Percentiles rank a stretch among this genome's conserved stretches.
These are phyloP conservation scores for Metopia argyrocephala DNA, from an alignment of 2,888 invertebrate genomes.

Conservation along the genomic window DNA sequence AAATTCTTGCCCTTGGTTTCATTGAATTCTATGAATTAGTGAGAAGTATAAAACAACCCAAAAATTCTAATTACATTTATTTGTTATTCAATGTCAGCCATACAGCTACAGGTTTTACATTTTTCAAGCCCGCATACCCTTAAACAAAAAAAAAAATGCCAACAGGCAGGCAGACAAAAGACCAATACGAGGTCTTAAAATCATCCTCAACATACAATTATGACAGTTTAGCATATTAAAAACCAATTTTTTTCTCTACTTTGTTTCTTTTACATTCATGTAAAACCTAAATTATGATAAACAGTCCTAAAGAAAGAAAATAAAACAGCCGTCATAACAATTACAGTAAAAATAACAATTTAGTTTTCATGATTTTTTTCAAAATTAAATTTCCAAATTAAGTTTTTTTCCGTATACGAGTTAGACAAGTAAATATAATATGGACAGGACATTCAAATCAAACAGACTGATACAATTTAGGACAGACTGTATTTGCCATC, in stretches of 20 bases:
- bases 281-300: constrained; percentile 51
- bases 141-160: not conserved
- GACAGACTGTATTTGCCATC: constrained; percentile 23
- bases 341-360: constrained; percentile 29
- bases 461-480: constrained; percentile 12
- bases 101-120: constrained; percentile 60
- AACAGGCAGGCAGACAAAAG: not conserved
- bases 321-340: constrained; percentile 6
- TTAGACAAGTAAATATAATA: too few relatives aligned
- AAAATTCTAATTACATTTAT: constrained; percentile 64
- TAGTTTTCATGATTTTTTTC: not conserved
- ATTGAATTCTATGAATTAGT: too few relatives aligned
- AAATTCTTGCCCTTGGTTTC: constrained; percentile 9
- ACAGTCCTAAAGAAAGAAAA: not conserved
- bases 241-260: constrained; percentile 60
- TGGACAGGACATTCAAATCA: too few relatives aligned
- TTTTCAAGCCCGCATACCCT: not conserved
- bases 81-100: constrained; percentile 48
- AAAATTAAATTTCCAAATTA: too few relatives aligned
- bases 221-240: constrained; percentile 63
- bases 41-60: constrained; percentile 16
- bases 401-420: too few relatives aligned
- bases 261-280: too few relatives aligned
- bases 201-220: constrained; percentile 49
- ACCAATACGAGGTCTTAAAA: not conserved